Base-by-base conservation (phyloP, 2,797 vertebrate genomes). In the Poliocrania exsul region DNA sequence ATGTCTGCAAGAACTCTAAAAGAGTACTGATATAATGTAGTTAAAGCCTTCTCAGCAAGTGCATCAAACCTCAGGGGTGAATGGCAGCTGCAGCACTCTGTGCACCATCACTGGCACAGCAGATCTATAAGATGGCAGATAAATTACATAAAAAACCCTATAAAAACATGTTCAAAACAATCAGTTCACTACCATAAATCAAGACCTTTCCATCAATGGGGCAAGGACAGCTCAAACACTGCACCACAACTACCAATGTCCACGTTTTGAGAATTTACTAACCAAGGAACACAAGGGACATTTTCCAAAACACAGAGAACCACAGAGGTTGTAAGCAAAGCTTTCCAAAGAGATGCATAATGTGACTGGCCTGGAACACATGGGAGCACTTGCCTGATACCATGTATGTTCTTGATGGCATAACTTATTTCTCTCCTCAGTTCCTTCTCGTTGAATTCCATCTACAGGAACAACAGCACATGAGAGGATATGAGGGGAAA, bases 321-420 rank as follows among this genome's bases (percentile, higher is more conserved):
- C 77, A 6, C 28, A 57, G 72, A 74, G 18, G 23, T 46, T 75
- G 28, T 18, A 51, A 74, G 37, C 51, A 64, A 33, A 5, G 7
- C 28, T 86, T 83, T 65, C 4, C 3, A 47, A 62, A 86, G 29
- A n/a, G 16, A 35, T 75, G 70, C 31, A 4, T 2, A n/a, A 42
- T 2, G 33, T 16, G 54, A 50, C 3, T 37, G 70, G 51, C 37
- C 40, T 57, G n/a, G 37, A 70, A 81, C 79, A 93, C 26, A 38
- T 1, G 9, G n/a, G 58, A 84, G 33, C 77, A 97, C 98, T 91
- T 97, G 98, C 99, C 99, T 99, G 98, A 99, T 98, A 5, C 99
- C 99, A 1, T 99, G 99, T 89, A 99, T 99, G 97, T 99, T 99
- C 97, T 99, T 99, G 97, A 99, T 99, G 72, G 99, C 99, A 20